Conservation (phyloP, 2,888 invertebrate genomes). For the Chalcis sispes region DNA sequence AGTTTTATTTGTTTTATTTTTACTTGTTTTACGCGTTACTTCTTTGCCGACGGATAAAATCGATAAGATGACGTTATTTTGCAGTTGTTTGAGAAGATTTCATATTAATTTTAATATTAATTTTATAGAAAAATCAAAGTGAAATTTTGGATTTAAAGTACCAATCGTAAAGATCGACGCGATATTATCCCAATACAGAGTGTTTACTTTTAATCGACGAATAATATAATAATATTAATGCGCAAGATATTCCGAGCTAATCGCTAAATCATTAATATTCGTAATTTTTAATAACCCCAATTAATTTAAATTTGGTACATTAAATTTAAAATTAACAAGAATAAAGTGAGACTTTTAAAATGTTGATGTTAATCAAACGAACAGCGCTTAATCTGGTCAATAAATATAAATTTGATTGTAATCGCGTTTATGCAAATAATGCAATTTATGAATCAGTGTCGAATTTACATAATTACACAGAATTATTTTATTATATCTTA, state of each 20-base stretch:
- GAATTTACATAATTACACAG: constrained; percentile 12
- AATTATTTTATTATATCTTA: constrained; percentile 12
- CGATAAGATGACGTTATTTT: not conserved
- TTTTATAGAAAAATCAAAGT: not conserved
- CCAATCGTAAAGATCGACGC: too few species aligned
- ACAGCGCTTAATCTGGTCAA: not conserved
- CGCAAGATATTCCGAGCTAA: too few species aligned
- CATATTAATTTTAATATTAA: too few species aligned
- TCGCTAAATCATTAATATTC: too few species aligned
- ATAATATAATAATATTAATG: too few species aligned
- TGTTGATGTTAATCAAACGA: not conserved
- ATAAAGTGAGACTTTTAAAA: too few species aligned
- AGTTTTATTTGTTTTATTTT: constrained; percentile 8
- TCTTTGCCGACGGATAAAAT: constrained; percentile 6
- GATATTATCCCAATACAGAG: too few species aligned
- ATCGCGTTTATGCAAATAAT: constrained; percentile 27
- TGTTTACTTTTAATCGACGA: too few species aligned
- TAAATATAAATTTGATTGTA: constrained; percentile 22
- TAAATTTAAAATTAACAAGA: too few species aligned
- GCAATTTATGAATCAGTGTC: not conserved
- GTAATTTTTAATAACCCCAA: too few species aligned
- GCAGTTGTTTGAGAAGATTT: not conserved
- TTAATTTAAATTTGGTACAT: too few species aligned
- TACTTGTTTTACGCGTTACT: not conserved
- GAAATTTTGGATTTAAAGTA: constrained; percentile 12